Conservation (phyloP, 2,888 invertebrate genomes). For the Nebria brevicollis region DNA sequence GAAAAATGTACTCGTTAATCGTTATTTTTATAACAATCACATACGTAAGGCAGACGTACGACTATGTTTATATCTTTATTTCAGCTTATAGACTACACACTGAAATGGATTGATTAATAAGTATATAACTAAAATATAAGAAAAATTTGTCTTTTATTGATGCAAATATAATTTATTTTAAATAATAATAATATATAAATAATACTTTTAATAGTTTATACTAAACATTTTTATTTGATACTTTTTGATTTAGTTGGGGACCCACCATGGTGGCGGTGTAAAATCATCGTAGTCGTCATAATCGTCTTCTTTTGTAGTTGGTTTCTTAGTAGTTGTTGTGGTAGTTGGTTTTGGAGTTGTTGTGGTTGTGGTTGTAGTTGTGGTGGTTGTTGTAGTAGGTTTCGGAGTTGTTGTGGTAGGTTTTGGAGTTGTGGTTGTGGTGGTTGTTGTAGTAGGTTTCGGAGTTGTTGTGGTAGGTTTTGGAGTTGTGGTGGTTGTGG, state of each 20-base stretch:
- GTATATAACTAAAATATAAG: not conserved
- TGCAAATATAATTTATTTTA: conserved; percentile 12
- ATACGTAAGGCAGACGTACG: not conserved
- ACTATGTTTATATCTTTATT: not conserved
- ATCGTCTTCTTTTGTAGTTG: conserved; percentile 6
- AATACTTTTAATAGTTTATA: not conserved
- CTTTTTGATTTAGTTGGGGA: not conserved
- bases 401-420: not conserved
- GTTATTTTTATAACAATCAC: too few species aligned
- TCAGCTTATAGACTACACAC: not conserved
- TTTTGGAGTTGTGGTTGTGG: conserved; percentile 21
- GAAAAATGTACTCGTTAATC: not conserved
- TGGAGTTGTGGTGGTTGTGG: conserved; percentile 7
- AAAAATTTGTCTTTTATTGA: not conserved
- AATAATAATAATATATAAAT: conserved; percentile 8
- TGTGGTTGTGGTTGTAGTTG: not conserved
- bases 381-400: not conserved
- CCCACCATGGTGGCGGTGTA: conserved; percentile 30
- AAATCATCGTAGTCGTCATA: conserved; percentile 6
- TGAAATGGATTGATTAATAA: not conserved
- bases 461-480: conserved; percentile 17
- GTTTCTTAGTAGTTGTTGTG: conserved; percentile 8
- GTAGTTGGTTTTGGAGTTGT: conserved; percentile 16
- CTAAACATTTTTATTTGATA: conserved; percentile 7
- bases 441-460: conserved; percentile 15